Conservation (phyloP, 2,797 vertebrate genomes). For the Kryptolebias ocellatus region DNA sequence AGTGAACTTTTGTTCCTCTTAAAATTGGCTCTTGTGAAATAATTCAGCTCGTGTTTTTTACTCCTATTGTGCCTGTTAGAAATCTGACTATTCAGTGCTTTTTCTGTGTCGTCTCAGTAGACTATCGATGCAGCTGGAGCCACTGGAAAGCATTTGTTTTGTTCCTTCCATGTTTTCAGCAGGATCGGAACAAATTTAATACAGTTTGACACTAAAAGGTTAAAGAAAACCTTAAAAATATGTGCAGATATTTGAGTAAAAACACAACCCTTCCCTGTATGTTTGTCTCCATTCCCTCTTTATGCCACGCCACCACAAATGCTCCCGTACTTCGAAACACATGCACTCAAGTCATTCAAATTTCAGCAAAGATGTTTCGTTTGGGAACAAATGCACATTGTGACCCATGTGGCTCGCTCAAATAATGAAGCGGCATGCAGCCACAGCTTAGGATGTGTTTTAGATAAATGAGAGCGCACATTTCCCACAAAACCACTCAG, state of each 20-base stretch:
- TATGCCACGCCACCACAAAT: constrained; percentile 47
- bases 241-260: constrained; percentile 42
- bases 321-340: constrained; percentile 62
- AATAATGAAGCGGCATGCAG: constrained; percentile 75
- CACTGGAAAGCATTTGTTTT: constrained; percentile 10
- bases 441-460: constrained; percentile 79
- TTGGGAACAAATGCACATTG: constrained; percentile 75
- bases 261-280: constrained; percentile 31
- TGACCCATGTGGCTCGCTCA: constrained; percentile 69
- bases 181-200: constrained; percentile 16
- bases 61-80: too few species aligned
- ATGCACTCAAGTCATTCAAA: constrained; percentile 64
- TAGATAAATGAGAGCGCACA: constrained; percentile 79
- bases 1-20: too few species aligned
- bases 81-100: too few species aligned
- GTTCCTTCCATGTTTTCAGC: constrained; percentile 16
- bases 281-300: constrained; percentile 9
- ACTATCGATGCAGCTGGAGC: background rate
- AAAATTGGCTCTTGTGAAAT: too few species aligned
- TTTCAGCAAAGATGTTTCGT: constrained; percentile 71
- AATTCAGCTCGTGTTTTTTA: too few species aligned
- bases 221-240: constrained; percentile 2
- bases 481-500: constrained; percentile 82
- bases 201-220: constrained; percentile 17
- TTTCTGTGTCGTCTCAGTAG: too few species aligned